Evolutionary conservation across 1,140 invertebrate species (phyloP).

Genomic region (Trachymyrmex cornetzi): DNA sequence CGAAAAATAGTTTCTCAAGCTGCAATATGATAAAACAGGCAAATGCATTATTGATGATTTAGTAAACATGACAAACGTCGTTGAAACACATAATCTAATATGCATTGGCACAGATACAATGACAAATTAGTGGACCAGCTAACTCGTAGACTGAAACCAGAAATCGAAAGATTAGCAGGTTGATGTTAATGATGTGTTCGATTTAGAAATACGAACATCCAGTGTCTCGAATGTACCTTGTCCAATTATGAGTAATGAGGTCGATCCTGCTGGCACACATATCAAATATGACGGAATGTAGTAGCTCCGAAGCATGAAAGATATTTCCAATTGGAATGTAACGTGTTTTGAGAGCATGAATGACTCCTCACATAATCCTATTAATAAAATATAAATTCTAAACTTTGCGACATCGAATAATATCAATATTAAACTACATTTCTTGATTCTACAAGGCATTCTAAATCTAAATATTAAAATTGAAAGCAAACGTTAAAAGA

Average conservation of each 20-base stretch:
- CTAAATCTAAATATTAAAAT: neutral
- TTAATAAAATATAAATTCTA: neutral
- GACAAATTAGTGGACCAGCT: slow-evolving; percentile 41
- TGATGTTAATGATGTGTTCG: slow-evolving; percentile 52
- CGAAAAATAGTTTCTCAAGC: neutral
- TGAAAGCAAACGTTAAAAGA: neutral
- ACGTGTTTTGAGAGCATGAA: neutral
- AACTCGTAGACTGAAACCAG: slow-evolving; percentile 63
- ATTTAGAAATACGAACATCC: slow-evolving; percentile 64
- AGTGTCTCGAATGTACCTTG: slow-evolving; percentile 51
- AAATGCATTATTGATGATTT: slow-evolving; percentile 4
- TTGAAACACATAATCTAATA: neutral
- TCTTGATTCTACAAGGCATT: too few relatives aligned
- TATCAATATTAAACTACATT: neutral
- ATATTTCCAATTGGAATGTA: neutral
- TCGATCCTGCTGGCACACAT: neutral
- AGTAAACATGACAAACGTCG: neutral
- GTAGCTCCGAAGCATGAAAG: neutral
- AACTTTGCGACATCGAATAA: neutral
- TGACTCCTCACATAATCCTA: neutral
- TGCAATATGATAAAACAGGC: neutral
- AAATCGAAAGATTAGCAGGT: slow-evolving; percentile 70
- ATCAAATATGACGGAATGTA: slow-evolving; percentile 17
- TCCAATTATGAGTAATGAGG: slow-evolving; percentile 64
- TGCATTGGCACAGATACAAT: neutral